phyloP scores from a whole-genome alignment of 1,140 invertebrate species.

The Trachymyrmex cornetzi region DNA sequence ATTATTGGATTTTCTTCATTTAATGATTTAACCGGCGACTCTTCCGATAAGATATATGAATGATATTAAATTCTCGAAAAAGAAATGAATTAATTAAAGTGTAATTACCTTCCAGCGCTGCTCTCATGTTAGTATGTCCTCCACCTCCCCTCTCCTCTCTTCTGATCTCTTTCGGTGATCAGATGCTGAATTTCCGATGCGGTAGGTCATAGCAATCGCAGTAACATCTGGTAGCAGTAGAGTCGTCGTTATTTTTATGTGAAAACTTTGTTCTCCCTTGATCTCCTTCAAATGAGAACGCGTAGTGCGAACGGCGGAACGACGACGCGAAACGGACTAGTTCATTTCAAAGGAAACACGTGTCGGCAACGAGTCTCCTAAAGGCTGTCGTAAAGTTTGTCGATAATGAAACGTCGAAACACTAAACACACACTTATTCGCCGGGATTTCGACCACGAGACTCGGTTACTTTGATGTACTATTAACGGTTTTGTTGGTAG shows the following conservation, averaged over 20 bases:
- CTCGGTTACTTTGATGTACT: slow-evolving; percentile 50
- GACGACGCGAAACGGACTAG: slow-evolving; percentile 38
- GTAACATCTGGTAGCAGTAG: slow-evolving; percentile 59
- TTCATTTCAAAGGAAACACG: slow-evolving; percentile 63
- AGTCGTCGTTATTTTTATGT: slow-evolving; percentile 71
- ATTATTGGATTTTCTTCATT: background rate
- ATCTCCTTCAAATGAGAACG: slow-evolving; percentile 18
- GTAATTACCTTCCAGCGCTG: background rate
- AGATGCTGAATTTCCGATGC: slow-evolving; percentile 14
- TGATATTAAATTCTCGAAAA: background rate
- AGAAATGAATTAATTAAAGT: background rate
- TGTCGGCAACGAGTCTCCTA: slow-evolving; percentile 16
- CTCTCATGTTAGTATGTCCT: background rate
- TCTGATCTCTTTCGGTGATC: background rate
- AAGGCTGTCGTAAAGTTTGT: slow-evolving; percentile 58
- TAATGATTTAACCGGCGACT: background rate
- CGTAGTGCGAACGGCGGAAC: slow-evolving; percentile 36
- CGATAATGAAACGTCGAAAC: slow-evolving; percentile 50
- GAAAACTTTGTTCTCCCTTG: slow-evolving; percentile 59
- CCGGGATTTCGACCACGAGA: background rate
- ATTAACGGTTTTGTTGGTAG: slow-evolving; percentile 46
- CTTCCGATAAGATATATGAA: background rate
- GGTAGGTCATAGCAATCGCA: slow-evolving; percentile 62
- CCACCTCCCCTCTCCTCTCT: background rate
- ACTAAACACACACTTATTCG: slow-evolving; percentile 33